Evolutionary conservation across 2,888 invertebrate species (phyloP).

Genomic region (Oxycera nigricornis): DNA sequence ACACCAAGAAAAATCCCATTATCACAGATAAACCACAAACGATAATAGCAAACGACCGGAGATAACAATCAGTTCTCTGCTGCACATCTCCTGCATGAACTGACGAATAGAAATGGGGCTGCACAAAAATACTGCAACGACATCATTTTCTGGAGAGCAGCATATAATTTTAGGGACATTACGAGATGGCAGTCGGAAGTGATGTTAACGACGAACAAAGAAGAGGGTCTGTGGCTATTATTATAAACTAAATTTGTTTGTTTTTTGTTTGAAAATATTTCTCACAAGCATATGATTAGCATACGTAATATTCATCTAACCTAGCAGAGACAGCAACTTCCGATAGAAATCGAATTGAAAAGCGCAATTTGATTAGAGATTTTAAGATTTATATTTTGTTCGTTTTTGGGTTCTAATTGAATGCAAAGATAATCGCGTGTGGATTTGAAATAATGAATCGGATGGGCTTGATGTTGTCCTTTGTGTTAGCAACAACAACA

Average conservation of each 20-base stretch:
- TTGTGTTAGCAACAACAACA: no score
- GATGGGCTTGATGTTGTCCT: no score
- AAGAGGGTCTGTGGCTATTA: constrained; percentile 47
- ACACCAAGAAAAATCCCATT: no score
- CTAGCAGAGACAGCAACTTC: not conserved
- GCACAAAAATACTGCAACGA: not conserved
- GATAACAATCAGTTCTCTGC: no score
- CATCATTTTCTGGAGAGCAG: not conserved
- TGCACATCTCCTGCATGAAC: not conserved
- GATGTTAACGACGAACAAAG: constrained; percentile 27
- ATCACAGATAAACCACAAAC: no score
- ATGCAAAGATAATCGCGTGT: not conserved
- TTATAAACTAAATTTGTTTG: constrained; percentile 38
- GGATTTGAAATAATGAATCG: constrained; percentile 31
- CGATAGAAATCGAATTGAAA: not conserved
- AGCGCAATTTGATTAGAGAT: not conserved
- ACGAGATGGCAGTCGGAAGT: not conserved
- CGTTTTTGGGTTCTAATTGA: not conserved
- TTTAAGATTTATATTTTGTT: not conserved
- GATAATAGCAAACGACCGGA: no score
- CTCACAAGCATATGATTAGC: constrained; percentile 19
- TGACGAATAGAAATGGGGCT: not conserved
- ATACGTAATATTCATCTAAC: constrained; percentile 18
- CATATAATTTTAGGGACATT: constrained; percentile 3
- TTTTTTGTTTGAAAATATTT: constrained; percentile 38